A percentile compares a stretch with the other conserved stretches of the same genome.
These are phyloP conservation scores for Phyllostomus discolor DNA, from an alignment of 2,113 vertebrate species.

Conservation along the genomic window DNA sequence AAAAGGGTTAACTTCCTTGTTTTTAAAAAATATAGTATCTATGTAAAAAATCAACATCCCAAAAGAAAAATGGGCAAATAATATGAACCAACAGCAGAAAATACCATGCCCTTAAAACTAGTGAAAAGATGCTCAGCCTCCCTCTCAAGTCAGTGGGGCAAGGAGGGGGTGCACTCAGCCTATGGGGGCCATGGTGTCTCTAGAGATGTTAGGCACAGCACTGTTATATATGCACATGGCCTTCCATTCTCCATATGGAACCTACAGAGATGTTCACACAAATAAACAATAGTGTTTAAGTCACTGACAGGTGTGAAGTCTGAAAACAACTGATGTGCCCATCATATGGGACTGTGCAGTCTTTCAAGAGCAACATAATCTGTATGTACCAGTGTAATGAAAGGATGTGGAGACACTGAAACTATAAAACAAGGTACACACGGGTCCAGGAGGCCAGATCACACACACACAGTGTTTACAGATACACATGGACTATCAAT, in stretches of 20 bases:
- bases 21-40: not conserved
- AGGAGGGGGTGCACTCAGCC: too few relatives aligned
- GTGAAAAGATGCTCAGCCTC: too few relatives aligned
- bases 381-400: too few relatives aligned
- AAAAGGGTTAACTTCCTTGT: not conserved
- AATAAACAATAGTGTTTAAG: not conserved
- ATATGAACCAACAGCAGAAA: not conserved
- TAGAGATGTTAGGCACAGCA: too few relatives aligned
- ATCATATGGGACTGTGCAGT: not conserved
- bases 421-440: not conserved
- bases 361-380: not conserved
- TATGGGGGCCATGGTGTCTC: not conserved
- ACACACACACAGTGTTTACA: not conserved
- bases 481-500: accelerated
- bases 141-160: not conserved
- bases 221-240: not conserved
- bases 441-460: not conserved
- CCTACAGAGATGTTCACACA: not conserved
- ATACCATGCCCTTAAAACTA: not conserved
- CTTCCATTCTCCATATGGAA: too few relatives aligned
- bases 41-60: not conserved
- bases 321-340: not conserved
- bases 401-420: not conserved
- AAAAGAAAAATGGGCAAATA: not conserved
- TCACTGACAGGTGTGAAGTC: too few relatives aligned